Base-by-base conservation (phyloP, 2,888 invertebrate species). In the Cyrtodaria siliqua region DNA sequence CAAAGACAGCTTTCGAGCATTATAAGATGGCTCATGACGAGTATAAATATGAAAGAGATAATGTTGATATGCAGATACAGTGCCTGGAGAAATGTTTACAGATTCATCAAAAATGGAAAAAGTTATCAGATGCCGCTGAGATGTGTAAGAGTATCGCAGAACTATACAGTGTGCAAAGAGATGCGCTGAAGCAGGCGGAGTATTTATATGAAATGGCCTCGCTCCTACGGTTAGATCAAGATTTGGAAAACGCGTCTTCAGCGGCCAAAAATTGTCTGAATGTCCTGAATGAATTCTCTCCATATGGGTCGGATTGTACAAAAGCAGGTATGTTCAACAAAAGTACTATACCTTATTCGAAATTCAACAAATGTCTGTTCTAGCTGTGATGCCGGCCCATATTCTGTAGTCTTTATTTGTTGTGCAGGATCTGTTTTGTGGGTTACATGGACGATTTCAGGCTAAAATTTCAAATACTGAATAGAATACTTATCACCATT, bases 11-110 rank as follows among this genome's bases (percentile, higher is more conserved):
- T 14, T 74, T 85, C 14, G 64, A 82, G 20, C 78, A 85, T 71
- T 87, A 84, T 75, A 81, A 83, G 57, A 82, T 79, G 44, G 88
- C 91, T 2, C 63, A 85, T 40, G 77, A 85, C 27, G 86, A 89
- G 56, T 91, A 89, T 59, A 90, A 89, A 57, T 64, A 70, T 23
- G 40, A 52, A 42, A 33, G 59, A 14, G 87, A 85, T 49, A 82
- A 87, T 60, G 12, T 68, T 14, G 52, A 69, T 2, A 86, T 88
- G 84, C 84, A 85, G 38, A 84, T 85, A 14, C 83, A 83, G 29
- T 75, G 75, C 23, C 55, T 85, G 33, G 66, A 77, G 49, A 83
- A 78, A 57, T 68, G 82, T 29, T 61, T 82, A 3, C 62, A 79
- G 23, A 57, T 75, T n/a, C n/a, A n/a, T 56, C 38, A 47, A 14